Conservation (phyloP, 2,113 vertebrate genomes). For the Gavialis gangeticus region DNA sequence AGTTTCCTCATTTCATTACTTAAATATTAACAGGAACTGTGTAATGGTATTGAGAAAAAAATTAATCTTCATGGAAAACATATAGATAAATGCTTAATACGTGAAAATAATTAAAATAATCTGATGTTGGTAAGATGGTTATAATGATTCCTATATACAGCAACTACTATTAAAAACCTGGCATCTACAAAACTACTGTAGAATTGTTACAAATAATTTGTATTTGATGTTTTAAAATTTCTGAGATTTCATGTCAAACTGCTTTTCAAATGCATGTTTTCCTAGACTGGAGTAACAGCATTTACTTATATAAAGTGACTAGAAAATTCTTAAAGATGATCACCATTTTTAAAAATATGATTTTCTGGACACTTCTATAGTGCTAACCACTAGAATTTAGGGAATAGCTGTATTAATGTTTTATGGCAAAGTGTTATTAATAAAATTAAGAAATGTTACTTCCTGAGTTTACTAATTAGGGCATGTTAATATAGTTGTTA, state of each 20-base stretch:
- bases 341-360: neutral
- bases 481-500: neutral
- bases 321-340: neutral
- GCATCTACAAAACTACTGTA: neutral
- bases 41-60: neutral
- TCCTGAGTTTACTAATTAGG: neutral
- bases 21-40: conserved; percentile 4
- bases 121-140: neutral
- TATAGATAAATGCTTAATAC: neutral
- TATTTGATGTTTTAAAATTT: neutral
- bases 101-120: neutral
- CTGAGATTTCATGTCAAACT: neutral
- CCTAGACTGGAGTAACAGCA: neutral
- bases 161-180: neutral
- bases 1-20: neutral
- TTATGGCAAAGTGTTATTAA: neutral
- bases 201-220: neutral
- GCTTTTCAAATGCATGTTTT: neutral
- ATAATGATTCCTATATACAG: neutral
- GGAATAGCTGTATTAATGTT: neutral
- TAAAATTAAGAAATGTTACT: neutral
- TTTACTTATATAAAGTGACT: neutral
- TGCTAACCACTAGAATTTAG: neutral
- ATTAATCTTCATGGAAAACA: neutral
- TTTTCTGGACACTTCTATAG: neutral